Base-by-base conservation (phyloP, 2,113 vertebrate species). In the Corydoras maculifer region DNA sequence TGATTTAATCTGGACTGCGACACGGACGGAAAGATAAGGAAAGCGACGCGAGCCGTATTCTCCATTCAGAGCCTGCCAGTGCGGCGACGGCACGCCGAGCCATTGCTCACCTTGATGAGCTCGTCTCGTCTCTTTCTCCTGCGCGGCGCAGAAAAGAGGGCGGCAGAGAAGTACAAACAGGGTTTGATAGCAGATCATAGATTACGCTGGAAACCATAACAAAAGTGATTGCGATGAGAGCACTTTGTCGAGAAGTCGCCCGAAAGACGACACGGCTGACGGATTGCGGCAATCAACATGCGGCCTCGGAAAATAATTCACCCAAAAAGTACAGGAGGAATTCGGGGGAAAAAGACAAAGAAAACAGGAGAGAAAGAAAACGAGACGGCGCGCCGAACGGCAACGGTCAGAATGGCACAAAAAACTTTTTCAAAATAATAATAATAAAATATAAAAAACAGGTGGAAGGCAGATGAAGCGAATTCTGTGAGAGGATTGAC, bases 261-360 rank as follows among this genome's bases (percentile, higher is more conserved):
- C 61, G 64, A 75, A 75, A 78, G 72, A 78, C 58, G 72, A 78
- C 63, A 74, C 60, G 58, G 35, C 66, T 76, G 74, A 74, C 60
- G 67, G 73, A 79, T 76, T 66, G 61, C 77, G 51, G 50, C 57
- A 75, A 75, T 75, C 73, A 80, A 83, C 85, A 82, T 84, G 81
- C 81, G 74, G 79, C 82, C 66, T 70, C 74, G 78, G 82, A 75
- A 84, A 82, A 82, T 83, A 80, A 86, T 75, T 87, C 83, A 82
- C 3, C 59, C 84, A 78, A 79, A 72, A 72, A 80, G 75, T 83
- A 80, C 78, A 84, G 74, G 82, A 84, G 81, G 80, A 77, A 77
- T 65, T 62, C 29, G 4, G 25, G 65, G 55, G 85, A 79, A 31
- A 13, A 68, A 74, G 79, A 86, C 78, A 83, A 83, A 82, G 76